phyloP scores from a whole-genome alignment of 2,797 vertebrate genomes.

The Psittacula derbiana region DNA sequence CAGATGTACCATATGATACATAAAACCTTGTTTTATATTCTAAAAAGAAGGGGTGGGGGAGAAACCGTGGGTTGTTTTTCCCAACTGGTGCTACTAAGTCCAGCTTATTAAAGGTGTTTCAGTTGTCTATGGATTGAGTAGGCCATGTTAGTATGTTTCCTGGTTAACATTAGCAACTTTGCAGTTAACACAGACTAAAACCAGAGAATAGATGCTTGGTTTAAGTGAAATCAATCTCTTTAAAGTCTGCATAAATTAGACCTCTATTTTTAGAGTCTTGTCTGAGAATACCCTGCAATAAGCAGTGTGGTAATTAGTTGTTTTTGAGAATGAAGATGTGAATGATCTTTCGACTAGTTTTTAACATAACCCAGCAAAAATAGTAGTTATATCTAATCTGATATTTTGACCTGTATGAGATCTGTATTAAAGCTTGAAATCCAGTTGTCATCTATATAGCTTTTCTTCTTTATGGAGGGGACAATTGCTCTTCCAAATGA shows the following conservation, averaged over 20 bases:
- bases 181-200: not conserved
- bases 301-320: not conserved
- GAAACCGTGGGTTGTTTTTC: rapidly evolving
- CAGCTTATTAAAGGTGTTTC: not conserved
- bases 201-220: not conserved
- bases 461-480: not conserved
- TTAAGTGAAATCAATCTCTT: not conserved
- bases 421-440: not conserved
- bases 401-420: not conserved
- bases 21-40: not conserved
- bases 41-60: not conserved
- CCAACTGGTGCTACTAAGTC: not conserved
- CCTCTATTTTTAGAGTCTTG: not conserved
- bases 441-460: not conserved
- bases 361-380: not conserved
- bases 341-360: not conserved
- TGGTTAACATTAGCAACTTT: not conserved
- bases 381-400: not conserved
- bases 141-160: not conserved
- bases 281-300: not conserved
- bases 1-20: not conserved
- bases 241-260: not conserved
- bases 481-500: not conserved
- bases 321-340: not conserved
- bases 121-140: not conserved